These are phyloP conservation scores for Neodontobutis hainanensis DNA, from an alignment of 2,113 vertebrate species.

Conservation along the genomic window DNA sequence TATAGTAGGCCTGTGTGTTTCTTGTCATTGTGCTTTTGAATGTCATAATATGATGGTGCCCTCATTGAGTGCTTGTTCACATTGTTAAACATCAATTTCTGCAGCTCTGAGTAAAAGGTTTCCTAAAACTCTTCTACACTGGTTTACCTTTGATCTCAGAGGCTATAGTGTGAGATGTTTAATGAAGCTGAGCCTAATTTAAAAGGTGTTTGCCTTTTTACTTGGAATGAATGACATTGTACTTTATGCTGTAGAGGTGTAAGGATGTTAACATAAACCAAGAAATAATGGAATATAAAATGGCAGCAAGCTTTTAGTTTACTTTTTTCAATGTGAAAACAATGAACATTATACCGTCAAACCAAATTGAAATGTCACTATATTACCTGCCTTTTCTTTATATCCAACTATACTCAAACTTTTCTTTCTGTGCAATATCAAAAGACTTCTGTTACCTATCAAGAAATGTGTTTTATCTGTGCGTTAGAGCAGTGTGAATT, in stretches of 20 bases:
- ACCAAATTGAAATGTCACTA: constrained; percentile 63
- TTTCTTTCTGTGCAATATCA: constrained; percentile 70
- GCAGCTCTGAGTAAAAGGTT: constrained; percentile 34
- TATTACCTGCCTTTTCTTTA: constrained; percentile 60
- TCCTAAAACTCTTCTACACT: background rate
- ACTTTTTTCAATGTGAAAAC: constrained; percentile 28
- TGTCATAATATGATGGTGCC: constrained; percentile 53
- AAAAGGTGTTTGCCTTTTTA: constrained; percentile 36
- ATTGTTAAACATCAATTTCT: constrained; percentile 40
- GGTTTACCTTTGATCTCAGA: constrained; percentile 12
- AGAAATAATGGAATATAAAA: constrained; percentile 21
- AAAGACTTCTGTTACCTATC: constrained; percentile 52
- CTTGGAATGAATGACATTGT: constrained; percentile 38
- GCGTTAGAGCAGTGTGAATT: constrained; percentile 54
- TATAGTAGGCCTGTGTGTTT: constrained; percentile 55
- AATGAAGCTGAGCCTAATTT: constrained; percentile 49
- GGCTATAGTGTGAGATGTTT: constrained; percentile 18
- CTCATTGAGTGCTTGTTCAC: constrained; percentile 60
- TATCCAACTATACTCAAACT: constrained; percentile 21
- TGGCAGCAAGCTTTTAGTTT: constrained; percentile 24
- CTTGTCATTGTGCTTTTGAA: constrained; percentile 66
- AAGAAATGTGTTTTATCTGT: constrained; percentile 53
- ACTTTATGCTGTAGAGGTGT: constrained; percentile 15
- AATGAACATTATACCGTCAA: constrained; percentile 62
- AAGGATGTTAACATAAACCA: constrained; percentile 21